Conservation (phyloP, 2,888 invertebrate species). For the Microctonus hyperodae region DNA sequence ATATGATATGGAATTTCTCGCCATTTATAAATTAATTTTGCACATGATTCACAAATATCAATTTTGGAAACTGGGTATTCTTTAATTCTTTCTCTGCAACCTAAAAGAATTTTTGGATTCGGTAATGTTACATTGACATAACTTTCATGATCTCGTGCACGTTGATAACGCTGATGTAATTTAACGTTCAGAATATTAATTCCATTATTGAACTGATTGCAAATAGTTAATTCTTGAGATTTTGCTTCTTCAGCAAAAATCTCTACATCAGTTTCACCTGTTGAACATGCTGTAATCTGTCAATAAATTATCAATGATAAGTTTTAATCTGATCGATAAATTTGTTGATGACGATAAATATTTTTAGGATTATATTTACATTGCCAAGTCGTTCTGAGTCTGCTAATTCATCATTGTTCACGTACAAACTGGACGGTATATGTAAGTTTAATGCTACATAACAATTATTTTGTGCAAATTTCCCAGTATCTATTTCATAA, state of each 20-base stretch:
- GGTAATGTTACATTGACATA: conserved; percentile 46
- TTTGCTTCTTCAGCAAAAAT: conserved; percentile 53
- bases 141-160: conserved; percentile 42
- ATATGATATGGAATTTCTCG: conserved; percentile 50
- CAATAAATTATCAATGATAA: not conserved
- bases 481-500: conserved; percentile 46
- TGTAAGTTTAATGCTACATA: conserved; percentile 47
- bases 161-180: conserved; percentile 57
- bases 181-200: conserved; percentile 45
- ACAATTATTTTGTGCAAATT: conserved; percentile 46
- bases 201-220: conserved; percentile 40
- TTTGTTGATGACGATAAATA: not conserved
- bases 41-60: conserved; percentile 54
- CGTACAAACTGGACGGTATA: conserved; percentile 55
- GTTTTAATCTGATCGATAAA: not conserved
- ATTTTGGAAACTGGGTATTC: conserved; percentile 50
- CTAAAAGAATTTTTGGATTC: conserved; percentile 49
- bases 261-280: conserved; percentile 57
- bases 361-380: conserved; percentile 41
- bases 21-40: conserved; percentile 50
- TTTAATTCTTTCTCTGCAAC: conserved; percentile 50
- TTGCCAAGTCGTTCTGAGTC: conserved; percentile 51
- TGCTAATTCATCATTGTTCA: conserved; percentile 57
- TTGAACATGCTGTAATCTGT: conserved; percentile 48
- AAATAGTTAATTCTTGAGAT: conserved; percentile 51